Evolutionary conservation across 2,113 vertebrate genomes (phyloP).

Genomic region (Colossoma macropomum): DNA sequence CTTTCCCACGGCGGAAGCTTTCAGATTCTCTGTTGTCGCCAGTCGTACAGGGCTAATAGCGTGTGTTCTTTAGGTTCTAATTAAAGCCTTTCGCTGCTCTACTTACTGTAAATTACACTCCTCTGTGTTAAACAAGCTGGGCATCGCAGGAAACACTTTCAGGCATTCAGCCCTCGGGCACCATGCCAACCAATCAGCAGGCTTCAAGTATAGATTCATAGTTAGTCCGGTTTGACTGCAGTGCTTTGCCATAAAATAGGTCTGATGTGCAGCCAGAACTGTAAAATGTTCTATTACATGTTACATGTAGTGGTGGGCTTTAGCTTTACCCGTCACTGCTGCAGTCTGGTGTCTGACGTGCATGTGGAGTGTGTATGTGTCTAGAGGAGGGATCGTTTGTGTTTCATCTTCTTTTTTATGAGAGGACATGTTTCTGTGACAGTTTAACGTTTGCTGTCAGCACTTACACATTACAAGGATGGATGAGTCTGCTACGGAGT

Average conservation of each 20-base stretch:
- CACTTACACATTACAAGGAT: slow-evolving; percentile 27
- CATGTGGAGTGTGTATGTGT: neutral
- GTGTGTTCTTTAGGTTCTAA: slow-evolving; percentile 49
- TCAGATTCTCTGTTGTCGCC: slow-evolving; percentile 29
- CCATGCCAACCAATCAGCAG: slow-evolving; percentile 12
- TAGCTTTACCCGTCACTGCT: neutral
- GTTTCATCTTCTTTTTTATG: slow-evolving; percentile 6
- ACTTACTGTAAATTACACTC: slow-evolving; percentile 49
- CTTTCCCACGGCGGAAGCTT: slow-evolving; percentile 20
- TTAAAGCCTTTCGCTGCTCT: slow-evolving; percentile 46
- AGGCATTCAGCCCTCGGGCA: slow-evolving; percentile 8
- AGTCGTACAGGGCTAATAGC: slow-evolving; percentile 22
- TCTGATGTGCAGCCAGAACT: neutral
- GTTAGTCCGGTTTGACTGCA: neutral
- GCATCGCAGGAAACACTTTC: slow-evolving; percentile 33
- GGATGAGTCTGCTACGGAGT: slow-evolving; percentile 20
- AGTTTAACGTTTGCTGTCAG: slow-evolving; percentile 32
- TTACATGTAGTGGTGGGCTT: neutral
- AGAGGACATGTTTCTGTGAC: slow-evolving; percentile 19
- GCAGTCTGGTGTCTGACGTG: neutral
- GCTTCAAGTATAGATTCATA: neutral
- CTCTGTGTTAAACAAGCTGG: slow-evolving; percentile 23
- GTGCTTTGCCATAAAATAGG: neutral
- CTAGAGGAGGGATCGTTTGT: neutral
- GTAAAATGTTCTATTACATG: neutral